phyloP scores from a whole-genome alignment of 1,140 invertebrate species.

The Tetraneura akinire region DNA sequence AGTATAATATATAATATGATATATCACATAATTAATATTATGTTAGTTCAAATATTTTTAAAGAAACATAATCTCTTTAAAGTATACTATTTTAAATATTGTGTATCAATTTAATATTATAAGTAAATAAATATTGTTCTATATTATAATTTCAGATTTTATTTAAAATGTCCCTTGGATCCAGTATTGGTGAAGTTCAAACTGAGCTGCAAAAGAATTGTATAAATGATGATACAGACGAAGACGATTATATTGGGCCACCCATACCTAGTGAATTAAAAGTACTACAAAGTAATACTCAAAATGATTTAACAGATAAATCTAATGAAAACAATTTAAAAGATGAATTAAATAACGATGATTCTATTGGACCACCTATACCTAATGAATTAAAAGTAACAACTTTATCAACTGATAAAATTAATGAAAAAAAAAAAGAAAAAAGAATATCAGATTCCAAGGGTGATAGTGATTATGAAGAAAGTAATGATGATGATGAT shows the following conservation, averaged over 20 bases:
- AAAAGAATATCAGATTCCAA: conserved; percentile 51
- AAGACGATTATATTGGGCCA: neutral
- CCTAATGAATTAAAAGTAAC: conserved; percentile 53
- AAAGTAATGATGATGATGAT: conserved; percentile 58
- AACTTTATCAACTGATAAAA: conserved; percentile 52
- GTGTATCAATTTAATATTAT: too few relatives aligned
- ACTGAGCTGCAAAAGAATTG: neutral
- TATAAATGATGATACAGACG: neutral
- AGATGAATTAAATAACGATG: conserved; percentile 45
- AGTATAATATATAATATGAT: too few relatives aligned
- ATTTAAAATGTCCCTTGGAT: neutral
- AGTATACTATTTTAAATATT: too few relatives aligned
- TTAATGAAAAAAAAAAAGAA: conserved; percentile 50
- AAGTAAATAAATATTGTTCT: neutral
- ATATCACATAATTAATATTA: too few relatives aligned
- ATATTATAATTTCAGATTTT: neutral
- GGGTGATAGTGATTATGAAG: conserved; percentile 56
- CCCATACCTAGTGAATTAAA: conserved; percentile 47
- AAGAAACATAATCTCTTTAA: too few relatives aligned
- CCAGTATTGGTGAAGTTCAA: conserved; percentile 2
- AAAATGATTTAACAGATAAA: conserved; percentile 52
- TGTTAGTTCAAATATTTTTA: too few relatives aligned
- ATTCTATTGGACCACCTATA: conserved; percentile 22
- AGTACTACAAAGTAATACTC: conserved; percentile 54
- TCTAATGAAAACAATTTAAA: neutral